These are phyloP conservation scores for Metellina segmentata DNA, from an alignment of 2,888 invertebrate species.

Conservation along the genomic window DNA sequence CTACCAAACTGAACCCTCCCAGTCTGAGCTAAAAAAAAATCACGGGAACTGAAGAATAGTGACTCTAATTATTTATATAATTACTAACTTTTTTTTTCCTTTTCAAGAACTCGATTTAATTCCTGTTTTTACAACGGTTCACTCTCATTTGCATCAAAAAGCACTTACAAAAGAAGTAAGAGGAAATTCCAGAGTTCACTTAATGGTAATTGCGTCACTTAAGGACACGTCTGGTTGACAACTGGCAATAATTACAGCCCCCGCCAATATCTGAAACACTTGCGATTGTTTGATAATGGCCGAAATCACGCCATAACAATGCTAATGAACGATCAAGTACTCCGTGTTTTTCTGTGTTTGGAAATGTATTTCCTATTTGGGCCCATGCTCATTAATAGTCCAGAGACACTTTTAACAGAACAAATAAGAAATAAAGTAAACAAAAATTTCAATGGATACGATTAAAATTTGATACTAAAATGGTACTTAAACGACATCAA, in stretches of 20 bases:
- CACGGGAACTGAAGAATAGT: not conserved
- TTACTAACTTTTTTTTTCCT: not conserved
- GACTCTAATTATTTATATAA: not conserved
- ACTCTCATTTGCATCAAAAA: not conserved
- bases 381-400: too few relatives aligned
- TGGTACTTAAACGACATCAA: too few relatives aligned
- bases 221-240: not conserved
- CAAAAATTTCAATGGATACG: too few relatives aligned
- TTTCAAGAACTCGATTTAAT: not conserved
- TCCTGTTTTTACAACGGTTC: not conserved
- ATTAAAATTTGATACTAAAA: too few relatives aligned
- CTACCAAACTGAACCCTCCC: not conserved
- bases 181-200: not conserved
- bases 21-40: not conserved
- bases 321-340: not conserved
- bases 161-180: not conserved
- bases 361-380: too few relatives aligned
- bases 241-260: not conserved
- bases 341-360: too few relatives aligned
- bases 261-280: not conserved
- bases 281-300: not conserved
- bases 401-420: too few relatives aligned
- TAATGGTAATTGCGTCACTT: not conserved
- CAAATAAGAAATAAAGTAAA: too few relatives aligned
- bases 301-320: not conserved